These are phyloP conservation scores for Himalopsyche phryganea DNA, from an alignment of 1,140 invertebrate species.

Conservation along the genomic window DNA sequence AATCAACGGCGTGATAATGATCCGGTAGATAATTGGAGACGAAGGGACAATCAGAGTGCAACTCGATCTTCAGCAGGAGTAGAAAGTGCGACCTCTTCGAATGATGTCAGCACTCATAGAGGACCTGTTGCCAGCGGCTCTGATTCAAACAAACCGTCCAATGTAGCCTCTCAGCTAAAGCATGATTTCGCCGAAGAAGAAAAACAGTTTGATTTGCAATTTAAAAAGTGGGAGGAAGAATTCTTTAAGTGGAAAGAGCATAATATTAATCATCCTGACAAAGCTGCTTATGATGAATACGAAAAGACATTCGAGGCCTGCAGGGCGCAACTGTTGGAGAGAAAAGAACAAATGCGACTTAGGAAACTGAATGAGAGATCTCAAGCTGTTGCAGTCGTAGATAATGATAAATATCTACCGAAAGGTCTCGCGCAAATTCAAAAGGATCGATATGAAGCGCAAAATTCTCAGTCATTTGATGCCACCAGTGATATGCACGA, in stretches of 20 bases:
- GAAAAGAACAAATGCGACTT: constrained; percentile 74
- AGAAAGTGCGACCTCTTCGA: too few relatives aligned
- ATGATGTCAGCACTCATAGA: too few relatives aligned
- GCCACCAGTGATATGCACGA: neutral
- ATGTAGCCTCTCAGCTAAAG: constrained; percentile 35
- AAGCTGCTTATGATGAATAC: constrained; percentile 76
- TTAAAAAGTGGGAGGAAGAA: constrained; percentile 80
- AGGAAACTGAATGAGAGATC: constrained; percentile 48
- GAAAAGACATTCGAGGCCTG: constrained; percentile 80
- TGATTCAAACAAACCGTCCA: neutral
- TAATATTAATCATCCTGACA: constrained; percentile 82
- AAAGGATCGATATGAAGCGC: too few relatives aligned
- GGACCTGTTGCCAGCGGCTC: too few relatives aligned
- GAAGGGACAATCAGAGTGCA: too few relatives aligned
- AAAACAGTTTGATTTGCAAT: constrained; percentile 75
- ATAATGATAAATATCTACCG: neutral
- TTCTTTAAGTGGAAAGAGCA: constrained; percentile 81
- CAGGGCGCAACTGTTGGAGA: constrained; percentile 69
- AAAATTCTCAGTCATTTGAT: neutral
- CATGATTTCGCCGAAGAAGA: constrained; percentile 61
- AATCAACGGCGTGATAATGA: too few relatives aligned
- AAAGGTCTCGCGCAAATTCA: too few relatives aligned
- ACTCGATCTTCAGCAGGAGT: too few relatives aligned
- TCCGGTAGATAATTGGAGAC: too few relatives aligned
- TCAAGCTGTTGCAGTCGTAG: neutral